Conservation (phyloP, 2,113 vertebrate genomes). For the Gambusia affinis region DNA sequence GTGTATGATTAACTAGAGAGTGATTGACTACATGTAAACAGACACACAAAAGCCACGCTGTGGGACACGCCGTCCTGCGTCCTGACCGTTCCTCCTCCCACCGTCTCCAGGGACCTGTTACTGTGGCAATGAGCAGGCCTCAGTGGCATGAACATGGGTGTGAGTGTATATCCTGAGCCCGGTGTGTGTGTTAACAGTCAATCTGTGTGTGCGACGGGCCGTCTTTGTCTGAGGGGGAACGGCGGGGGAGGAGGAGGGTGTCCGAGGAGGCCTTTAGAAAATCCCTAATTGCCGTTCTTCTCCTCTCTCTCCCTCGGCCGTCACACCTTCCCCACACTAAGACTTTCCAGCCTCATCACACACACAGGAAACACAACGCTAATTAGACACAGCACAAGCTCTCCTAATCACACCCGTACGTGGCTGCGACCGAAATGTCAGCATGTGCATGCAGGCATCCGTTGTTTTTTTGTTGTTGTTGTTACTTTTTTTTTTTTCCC, state of each 20-base stretch:
- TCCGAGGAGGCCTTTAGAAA: slow-evolving; percentile 69
- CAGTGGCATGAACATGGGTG: slow-evolving; percentile 47
- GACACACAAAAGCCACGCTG: slow-evolving; percentile 51
- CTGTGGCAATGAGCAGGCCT: slow-evolving; percentile 72
- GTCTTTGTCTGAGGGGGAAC: slow-evolving; percentile 22
- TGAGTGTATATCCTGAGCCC: slow-evolving; percentile 43
- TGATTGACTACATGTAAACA: slow-evolving; percentile 41
- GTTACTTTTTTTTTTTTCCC: not conserved
- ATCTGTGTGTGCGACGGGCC: slow-evolving; percentile 39
- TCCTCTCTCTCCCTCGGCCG: slow-evolving; percentile 63
- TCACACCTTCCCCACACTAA: slow-evolving; percentile 69
- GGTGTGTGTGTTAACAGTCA: slow-evolving; percentile 47
- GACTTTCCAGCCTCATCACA: slow-evolving; percentile 69
- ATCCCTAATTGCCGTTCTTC: slow-evolving; percentile 73
- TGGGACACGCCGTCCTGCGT: slow-evolving; percentile 59
- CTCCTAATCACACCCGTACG: slow-evolving; percentile 66
- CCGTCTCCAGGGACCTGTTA: slow-evolving; percentile 78
- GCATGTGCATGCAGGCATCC: slow-evolving; percentile 43
- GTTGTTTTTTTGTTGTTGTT: not conserved
- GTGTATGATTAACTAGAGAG: slow-evolving; percentile 26
- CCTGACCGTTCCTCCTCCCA: slow-evolving; percentile 53
- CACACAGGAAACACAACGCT: slow-evolving; percentile 69
- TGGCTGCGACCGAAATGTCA: slow-evolving; percentile 69
- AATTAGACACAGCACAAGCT: slow-evolving; percentile 72
- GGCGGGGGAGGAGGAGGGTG: slow-evolving; percentile 16